Percentiles rank a stretch among this genome's conserved stretches.
Evolutionary conservation across 2,113 vertebrate genomes (phyloP).

Genomic region (Falcunculus frontatus): DNA sequence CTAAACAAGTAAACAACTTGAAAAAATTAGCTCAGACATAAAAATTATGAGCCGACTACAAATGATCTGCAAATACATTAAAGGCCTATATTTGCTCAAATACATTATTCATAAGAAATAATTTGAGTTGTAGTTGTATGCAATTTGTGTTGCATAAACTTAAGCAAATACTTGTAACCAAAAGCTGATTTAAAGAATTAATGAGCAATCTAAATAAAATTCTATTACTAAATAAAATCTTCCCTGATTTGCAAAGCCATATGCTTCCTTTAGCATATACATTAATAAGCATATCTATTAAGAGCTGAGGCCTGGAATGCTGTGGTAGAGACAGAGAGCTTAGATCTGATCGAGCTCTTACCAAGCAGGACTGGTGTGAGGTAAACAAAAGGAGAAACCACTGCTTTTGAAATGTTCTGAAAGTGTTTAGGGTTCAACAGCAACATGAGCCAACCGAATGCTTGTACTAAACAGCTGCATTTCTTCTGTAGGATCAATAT

Average conservation of each 20-base stretch:
- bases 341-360: background rate
- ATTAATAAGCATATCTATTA: background rate
- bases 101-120: conserved; percentile 52
- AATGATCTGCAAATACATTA: conserved; percentile 32
- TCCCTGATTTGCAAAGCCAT: background rate
- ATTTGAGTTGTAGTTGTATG: conserved; percentile 11
- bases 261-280: background rate
- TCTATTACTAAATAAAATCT: background rate
- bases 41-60: conserved; percentile 8
- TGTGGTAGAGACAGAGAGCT: background rate
- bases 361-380: background rate
- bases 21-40: background rate
- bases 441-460: rapidly evolving
- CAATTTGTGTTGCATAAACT: conserved; percentile 32
- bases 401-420: background rate
- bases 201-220: conserved; percentile 44
- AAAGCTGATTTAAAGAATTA: conserved; percentile 44
- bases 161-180: conserved; percentile 43
- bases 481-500: background rate
- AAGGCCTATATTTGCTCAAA: conserved; percentile 32
- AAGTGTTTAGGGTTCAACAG: background rate
- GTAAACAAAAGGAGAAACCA: background rate
- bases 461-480: background rate
- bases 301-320: background rate
- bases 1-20: background rate